phyloP scores from a whole-genome alignment of 92 coral and sea anemone genomes.

The Epizoanthus fatuus region DNA sequence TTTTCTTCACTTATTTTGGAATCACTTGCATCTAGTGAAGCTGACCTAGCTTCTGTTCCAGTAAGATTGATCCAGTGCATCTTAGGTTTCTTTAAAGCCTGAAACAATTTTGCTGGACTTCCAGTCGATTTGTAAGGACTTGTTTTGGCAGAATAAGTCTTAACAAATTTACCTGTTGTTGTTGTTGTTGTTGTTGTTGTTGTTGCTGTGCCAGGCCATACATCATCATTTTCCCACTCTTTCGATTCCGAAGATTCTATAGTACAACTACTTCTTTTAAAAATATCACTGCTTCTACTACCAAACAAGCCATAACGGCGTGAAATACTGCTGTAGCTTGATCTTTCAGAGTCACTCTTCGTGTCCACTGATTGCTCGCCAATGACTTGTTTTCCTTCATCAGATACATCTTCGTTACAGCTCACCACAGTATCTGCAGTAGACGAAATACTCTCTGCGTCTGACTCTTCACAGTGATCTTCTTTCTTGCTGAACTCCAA shows the following conservation, averaged over 20 bases:
- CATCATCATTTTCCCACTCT: not conserved
- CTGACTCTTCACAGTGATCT: not conserved
- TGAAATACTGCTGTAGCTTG: not conserved
- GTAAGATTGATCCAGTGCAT: not conserved
- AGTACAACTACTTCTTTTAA: not conserved
- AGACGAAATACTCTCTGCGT: not conserved
- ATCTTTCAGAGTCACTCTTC: not conserved
- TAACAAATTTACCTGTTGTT: not conserved
- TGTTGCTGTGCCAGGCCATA: not conserved
- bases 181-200: not conserved
- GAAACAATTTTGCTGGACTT: not conserved
- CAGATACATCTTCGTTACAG: not conserved
- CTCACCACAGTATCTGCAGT: not conserved
- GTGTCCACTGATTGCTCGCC: not conserved
- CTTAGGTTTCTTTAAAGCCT: not conserved
- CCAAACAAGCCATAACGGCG: constrained; percentile 28
- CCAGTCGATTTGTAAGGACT: not conserved
- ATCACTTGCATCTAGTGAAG: not conserved
- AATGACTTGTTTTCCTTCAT: not conserved
- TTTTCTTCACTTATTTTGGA: not conserved
- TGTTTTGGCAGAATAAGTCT: constrained; percentile 7
- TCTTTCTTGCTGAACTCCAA: not conserved
- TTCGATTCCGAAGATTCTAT: not conserved
- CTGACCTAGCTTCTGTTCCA: not conserved
- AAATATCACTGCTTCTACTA: not conserved